Conservation (phyloP, 1,140 invertebrate species). For the Metopolophium dirhodum region DNA sequence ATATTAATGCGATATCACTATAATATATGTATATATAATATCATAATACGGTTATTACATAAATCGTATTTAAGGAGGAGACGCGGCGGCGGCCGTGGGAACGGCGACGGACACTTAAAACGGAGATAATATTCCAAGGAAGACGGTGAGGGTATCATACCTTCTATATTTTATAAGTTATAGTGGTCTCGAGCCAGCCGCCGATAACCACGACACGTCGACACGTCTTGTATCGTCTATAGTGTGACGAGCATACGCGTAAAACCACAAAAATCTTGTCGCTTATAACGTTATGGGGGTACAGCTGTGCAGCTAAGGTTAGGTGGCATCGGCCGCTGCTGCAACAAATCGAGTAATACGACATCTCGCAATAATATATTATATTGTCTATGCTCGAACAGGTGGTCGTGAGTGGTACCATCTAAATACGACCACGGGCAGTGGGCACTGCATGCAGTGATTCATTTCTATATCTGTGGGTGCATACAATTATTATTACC, state of each 20-base stretch:
- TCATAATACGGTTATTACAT: neutral
- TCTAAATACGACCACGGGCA: neutral
- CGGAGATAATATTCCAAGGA: neutral
- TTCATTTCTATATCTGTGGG: neutral
- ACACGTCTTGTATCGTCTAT: neutral
- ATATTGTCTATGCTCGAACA: neutral
- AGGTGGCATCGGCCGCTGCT: neutral
- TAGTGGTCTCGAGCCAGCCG: neutral
- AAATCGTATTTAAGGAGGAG: neutral
- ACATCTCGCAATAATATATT: neutral
- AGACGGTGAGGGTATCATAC: neutral
- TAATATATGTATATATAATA: neutral
- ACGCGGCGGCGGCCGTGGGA: neutral
- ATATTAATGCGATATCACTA: neutral
- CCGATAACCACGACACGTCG: neutral
- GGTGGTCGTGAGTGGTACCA: neutral
- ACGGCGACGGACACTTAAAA: neutral
- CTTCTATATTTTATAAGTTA: neutral
- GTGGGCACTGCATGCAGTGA: neutral
- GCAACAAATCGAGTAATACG: neutral
- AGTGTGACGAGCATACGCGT: neutral
- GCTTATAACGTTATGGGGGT: neutral
- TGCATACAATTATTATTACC: neutral
- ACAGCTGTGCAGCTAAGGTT: neutral
- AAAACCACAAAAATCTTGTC: neutral